Evolutionary conservation across 2,888 invertebrate genomes (phyloP).

Genomic region (Chelonus formosanus): DNA sequence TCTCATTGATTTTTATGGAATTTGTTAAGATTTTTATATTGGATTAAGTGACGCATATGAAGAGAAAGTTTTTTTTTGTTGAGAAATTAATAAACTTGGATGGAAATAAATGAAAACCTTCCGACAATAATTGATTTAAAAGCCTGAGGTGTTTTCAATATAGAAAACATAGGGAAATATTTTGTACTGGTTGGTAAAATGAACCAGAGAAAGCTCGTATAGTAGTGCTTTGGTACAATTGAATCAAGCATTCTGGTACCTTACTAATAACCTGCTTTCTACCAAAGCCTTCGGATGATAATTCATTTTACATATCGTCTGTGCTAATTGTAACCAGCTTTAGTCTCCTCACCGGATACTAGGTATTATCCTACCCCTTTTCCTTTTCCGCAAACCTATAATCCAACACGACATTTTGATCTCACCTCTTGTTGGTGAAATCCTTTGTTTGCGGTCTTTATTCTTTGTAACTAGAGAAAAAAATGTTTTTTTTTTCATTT

Average conservation of each 20-base stretch:
- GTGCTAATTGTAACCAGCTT: conserved; percentile 48
- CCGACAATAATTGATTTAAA: too few relatives aligned
- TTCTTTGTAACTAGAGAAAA: conserved; percentile 13
- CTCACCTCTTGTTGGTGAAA: conserved; percentile 41
- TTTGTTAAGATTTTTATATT: too few relatives aligned
- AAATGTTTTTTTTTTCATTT: conserved; percentile 27
- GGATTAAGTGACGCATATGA: too few relatives aligned
- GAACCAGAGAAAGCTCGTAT: too few relatives aligned
- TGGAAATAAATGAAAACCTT: too few relatives aligned
- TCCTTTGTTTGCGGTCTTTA: conserved; percentile 35
- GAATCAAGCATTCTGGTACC: conserved; percentile 34
- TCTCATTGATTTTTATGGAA: too few relatives aligned
- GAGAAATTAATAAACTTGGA: too few relatives aligned
- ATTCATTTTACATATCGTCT: conserved; percentile 52
- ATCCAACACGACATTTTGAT: conserved; percentile 39
- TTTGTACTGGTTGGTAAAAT: too few relatives aligned
- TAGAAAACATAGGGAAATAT: too few relatives aligned
- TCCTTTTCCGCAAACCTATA: conserved; percentile 33
- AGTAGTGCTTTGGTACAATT: conserved; percentile 35
- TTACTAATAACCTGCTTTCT: conserved; percentile 30
- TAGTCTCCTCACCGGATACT: conserved; percentile 43
- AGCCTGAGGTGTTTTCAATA: too few relatives aligned
- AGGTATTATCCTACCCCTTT: conserved; percentile 46
- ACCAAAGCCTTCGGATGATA: conserved; percentile 46
- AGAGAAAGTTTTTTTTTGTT: too few relatives aligned